These are phyloP conservation scores for Diabrotica virgifera DNA, from an alignment of 1,140 invertebrate genomes.

Conservation along the genomic window DNA sequence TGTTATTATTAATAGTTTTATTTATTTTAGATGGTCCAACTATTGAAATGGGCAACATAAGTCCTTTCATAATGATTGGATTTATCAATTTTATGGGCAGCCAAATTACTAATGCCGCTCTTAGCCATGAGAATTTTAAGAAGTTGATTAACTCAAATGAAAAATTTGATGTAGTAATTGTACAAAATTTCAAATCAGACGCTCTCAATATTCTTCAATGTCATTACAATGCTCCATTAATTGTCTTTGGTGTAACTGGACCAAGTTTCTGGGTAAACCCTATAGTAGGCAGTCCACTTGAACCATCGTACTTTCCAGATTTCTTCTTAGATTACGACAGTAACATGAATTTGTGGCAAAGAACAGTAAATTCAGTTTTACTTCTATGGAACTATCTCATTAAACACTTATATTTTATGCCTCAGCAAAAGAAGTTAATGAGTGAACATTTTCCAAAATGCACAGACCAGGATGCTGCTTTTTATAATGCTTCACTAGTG, in stretches of 20 bases:
- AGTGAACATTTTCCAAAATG: conserved; percentile 44
- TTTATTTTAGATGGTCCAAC: too few species aligned
- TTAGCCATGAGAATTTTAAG: conserved; percentile 18
- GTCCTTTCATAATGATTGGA: not conserved
- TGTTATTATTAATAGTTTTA: too few species aligned
- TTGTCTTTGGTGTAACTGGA: conserved; percentile 43
- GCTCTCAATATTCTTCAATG: conserved; percentile 22
- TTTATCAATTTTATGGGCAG: not conserved
- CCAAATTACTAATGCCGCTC: not conserved
- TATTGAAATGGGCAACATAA: not conserved
- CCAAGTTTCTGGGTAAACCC: conserved; percentile 23
- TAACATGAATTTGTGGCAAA: conserved; percentile 49
- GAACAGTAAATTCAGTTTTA: conserved; percentile 44
- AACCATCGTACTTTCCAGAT: conserved; percentile 43
- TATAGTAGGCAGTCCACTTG: conserved; percentile 44
- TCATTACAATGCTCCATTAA: conserved; percentile 27
- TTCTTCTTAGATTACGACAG: conserved; percentile 35
- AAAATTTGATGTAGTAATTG: conserved; percentile 36
- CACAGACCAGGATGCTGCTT: conserved; percentile 49
- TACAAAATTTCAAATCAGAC: conserved; percentile 32
- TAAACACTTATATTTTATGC: conserved; percentile 35
- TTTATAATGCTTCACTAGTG: conserved; percentile 50
- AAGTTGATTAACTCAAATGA: conserved; percentile 26
- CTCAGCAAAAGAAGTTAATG: conserved; percentile 42
- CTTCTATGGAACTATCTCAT: conserved; percentile 13